phyloP scores from a whole-genome alignment of 1,140 invertebrate genomes.

The Eurosta solidaginis region DNA sequence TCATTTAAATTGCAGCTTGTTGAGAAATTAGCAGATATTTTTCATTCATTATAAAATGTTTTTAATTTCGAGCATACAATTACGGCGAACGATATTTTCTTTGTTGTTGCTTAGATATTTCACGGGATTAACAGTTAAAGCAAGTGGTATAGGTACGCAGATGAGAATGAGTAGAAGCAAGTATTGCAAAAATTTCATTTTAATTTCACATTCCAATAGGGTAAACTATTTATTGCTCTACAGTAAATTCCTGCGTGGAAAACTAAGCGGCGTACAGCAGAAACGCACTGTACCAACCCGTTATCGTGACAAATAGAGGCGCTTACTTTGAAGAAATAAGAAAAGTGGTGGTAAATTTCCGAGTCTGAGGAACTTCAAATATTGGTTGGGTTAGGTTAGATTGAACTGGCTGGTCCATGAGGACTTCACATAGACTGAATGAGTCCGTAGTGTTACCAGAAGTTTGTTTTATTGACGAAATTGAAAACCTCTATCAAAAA shows the following conservation, averaged over 20 bases:
- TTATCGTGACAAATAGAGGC: no score
- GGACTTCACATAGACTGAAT: no score
- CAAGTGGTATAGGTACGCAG: neutral
- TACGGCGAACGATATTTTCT: neutral
- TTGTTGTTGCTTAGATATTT: no score
- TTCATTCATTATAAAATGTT: neutral
- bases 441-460: no score
- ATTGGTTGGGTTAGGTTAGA: no score
- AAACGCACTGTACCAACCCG: no score
- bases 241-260: neutral
- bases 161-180: neutral
- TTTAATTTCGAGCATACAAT: neutral
- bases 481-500: no score
- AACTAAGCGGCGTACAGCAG: neutral
- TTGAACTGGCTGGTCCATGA: no score
- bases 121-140: neutral
- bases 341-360: no score
- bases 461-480: no score
- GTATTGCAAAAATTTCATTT: neutral
- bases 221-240: neutral
- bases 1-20: conserved; percentile 10
- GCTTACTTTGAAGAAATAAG: no score
- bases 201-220: conserved; percentile 9
- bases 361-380: no score
- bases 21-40: conserved; percentile 26